These are phyloP conservation scores for Pseudoatta argentina DNA, from an alignment of 1,140 invertebrate species.

Conservation along the genomic window DNA sequence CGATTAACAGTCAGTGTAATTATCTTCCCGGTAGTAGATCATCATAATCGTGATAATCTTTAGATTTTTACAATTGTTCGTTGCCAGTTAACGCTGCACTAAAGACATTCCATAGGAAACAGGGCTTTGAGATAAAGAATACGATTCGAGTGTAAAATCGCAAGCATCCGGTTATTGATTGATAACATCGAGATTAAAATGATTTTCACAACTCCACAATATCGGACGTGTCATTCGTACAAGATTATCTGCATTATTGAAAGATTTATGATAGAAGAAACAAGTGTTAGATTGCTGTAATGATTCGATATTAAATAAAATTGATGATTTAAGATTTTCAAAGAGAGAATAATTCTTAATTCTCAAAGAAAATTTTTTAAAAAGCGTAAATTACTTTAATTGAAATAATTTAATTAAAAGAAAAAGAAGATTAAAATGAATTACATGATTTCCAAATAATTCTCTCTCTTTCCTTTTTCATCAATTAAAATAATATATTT, in stretches of 20 bases:
- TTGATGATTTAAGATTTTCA: background rate
- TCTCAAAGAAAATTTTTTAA: background rate
- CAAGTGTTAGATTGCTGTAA: background rate
- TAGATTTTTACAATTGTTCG: slow-evolving; percentile 23
- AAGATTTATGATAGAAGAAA: background rate
- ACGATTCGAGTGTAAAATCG: slow-evolving; percentile 2
- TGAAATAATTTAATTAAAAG: background rate
- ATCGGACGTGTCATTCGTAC: background rate
- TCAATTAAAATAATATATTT: too few relatives aligned
- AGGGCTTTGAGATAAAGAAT: slow-evolving; percentile 12
- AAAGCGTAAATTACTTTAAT: background rate
- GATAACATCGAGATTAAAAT: slow-evolving; percentile 42
- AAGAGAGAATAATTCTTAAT: background rate
- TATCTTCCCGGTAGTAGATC: slow-evolving; percentile 39
- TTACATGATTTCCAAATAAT: background rate
- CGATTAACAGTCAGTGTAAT: slow-evolving; percentile 28
- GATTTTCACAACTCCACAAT: slow-evolving; percentile 10
- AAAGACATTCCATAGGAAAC: slow-evolving; percentile 6
- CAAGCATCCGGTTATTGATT: slow-evolving; percentile 21
- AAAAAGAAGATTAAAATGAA: background rate
- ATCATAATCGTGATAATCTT: slow-evolving; percentile 45
- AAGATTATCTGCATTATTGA: background rate
- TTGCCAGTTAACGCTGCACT: background rate
- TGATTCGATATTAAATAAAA: background rate
- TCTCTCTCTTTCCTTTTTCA: too few relatives aligned